A percentile compares a stretch with the other conserved stretches of the same genome.
Conservation (phyloP, 2,797 vertebrate species). For the Tauraco hartlaubi region DNA sequence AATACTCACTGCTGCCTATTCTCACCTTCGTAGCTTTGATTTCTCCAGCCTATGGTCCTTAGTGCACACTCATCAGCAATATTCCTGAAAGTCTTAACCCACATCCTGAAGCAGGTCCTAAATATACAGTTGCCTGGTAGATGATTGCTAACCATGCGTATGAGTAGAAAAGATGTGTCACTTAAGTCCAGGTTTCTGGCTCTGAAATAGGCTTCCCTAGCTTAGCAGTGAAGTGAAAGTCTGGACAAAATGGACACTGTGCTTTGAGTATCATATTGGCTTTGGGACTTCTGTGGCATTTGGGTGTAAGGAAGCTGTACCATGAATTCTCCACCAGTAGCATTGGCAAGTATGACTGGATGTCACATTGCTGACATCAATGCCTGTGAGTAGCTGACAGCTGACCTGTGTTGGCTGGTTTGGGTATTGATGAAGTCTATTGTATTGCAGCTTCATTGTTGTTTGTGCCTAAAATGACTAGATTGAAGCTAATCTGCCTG, state of each 20-base stretch:
- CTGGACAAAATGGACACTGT: neutral
- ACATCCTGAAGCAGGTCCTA: neutral
- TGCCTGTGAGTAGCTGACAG: neutral
- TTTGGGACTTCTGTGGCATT: neutral
- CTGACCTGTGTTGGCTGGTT: neutral
- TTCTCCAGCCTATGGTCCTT: neutral
- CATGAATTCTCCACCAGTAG: neutral
- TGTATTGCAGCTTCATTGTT: neutral
- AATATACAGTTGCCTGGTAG: neutral
- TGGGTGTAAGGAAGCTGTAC: neutral
- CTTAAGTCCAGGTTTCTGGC: neutral
- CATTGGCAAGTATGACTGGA: neutral
- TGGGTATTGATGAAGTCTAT: neutral
- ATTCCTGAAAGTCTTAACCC: neutral
- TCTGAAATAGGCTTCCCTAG: neutral
- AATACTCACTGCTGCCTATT: neutral
- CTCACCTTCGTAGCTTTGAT: neutral
- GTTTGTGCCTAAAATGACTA: neutral
- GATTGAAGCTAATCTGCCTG: neutral
- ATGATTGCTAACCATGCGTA: neutral
- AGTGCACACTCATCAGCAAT: neutral
- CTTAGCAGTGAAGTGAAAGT: neutral
- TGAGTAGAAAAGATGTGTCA: neutral
- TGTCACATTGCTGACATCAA: neutral
- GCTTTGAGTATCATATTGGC: neutral